These are phyloP conservation scores for Phasianus colchicus DNA, from an alignment of 2,113 vertebrate species.

Conservation along the genomic window DNA sequence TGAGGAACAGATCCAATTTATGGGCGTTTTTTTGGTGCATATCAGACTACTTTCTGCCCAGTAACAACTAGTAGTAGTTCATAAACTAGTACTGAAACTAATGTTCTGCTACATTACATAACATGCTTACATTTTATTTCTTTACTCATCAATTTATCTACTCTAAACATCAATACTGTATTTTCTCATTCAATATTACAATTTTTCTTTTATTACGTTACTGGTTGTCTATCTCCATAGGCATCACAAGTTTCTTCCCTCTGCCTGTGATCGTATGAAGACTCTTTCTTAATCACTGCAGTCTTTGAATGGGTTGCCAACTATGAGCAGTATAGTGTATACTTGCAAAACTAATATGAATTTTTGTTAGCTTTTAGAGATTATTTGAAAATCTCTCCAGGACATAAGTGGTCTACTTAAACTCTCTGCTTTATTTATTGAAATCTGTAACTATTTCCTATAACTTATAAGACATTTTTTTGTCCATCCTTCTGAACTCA, in stretches of 20 bases:
- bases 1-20: not conserved
- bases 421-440: not conserved
- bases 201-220: not conserved
- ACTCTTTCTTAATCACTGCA: not conserved
- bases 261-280: not conserved
- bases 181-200: not conserved
- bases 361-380: not conserved
- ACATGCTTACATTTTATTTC: not conserved
- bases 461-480: not conserved
- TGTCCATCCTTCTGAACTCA: not conserved
- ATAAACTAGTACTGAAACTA: not conserved
- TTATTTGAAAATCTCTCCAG: not conserved
- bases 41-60: not conserved
- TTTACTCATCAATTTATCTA: not conserved
- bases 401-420: not conserved
- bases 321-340: not conserved
- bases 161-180: not conserved
- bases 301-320: not conserved
- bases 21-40: not conserved
- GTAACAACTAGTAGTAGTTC: not conserved
- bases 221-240: not conserved
- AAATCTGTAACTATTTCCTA: not conserved
- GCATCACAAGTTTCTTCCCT: not conserved
- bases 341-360: not conserved
- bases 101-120: not conserved